Conservation (phyloP, 2,797 vertebrate genomes). For the Mus caroli region DNA sequence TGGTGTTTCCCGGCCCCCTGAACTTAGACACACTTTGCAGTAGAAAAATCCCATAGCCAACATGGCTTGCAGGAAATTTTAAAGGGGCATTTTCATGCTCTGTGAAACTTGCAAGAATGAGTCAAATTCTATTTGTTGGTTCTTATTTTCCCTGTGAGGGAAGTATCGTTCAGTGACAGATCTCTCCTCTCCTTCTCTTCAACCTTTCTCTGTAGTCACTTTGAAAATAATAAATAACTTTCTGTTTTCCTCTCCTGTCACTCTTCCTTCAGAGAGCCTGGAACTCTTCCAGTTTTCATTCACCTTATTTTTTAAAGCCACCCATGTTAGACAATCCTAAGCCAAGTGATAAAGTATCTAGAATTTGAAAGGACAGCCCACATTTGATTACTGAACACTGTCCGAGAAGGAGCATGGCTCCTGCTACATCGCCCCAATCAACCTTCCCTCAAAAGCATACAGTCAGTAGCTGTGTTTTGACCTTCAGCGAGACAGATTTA, state of each 20-base stretch:
- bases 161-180: conserved; percentile 62
- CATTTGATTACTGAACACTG: background rate
- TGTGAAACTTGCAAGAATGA: conserved; percentile 73
- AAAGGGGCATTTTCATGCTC: conserved; percentile 76
- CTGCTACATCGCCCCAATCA: background rate
- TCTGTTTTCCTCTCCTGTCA: conserved; percentile 41
- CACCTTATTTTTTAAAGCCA: conserved; percentile 39
- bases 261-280: conserved; percentile 17
- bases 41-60: conserved; percentile 67
- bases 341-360: background rate
- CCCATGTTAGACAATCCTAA: background rate
- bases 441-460: background rate
- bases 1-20: conserved; percentile 66
- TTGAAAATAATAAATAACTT: conserved; percentile 75
- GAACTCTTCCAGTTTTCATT: conserved; percentile 49
- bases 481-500: conserved; percentile 39
- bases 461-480: background rate
- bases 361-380: conserved; percentile 6
- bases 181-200: conserved; percentile 6
- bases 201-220: conserved; percentile 36
- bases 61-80: conserved; percentile 70
- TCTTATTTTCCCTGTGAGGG: conserved; percentile 60
- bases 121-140: conserved; percentile 69
- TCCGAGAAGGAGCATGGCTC: background rate
- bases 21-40: conserved; percentile 74